Base-by-base conservation (phyloP, 2,888 invertebrate species). In the Hymenopus coronatus region DNA sequence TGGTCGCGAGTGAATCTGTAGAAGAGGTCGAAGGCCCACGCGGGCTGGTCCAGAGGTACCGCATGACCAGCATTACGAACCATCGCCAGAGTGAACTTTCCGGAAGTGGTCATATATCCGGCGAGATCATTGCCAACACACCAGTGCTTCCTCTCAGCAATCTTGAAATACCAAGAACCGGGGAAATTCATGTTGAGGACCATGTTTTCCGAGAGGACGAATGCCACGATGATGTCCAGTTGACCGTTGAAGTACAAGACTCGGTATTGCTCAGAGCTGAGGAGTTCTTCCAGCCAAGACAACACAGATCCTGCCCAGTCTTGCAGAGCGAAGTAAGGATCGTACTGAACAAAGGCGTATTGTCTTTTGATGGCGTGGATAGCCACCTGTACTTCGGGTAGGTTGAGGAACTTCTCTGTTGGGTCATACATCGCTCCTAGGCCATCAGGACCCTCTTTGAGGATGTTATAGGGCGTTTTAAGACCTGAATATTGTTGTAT, bases 221-320 rank as follows among this genome's bases (percentile, higher is more conserved):
- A 95, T 0, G 96, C 96, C n/a, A 96, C 95, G 85, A 96, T 96
- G 90, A 96, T 94, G 92, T 96, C 96, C 91, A 94, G 92, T 90
- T 93, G 90, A 89, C 92, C 92, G 90, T 93, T 93, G 91, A 92
- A 93, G 90, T 92, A 92, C 85, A 91, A 91, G 40, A 91, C 91
- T 28, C 89, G 54, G 46, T 92, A 91, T 4, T 6, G 4, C 25
- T 20, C 54, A 70, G 20, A 20, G 20, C 20, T 4, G 20, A 70
- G 54, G 6, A 70, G 20, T 20, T 70, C 54, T 20, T 70, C 54
- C 54, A 70, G 25, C 20, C 1, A 70, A 15, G 54, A 8, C 54
- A 70, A 25, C 8, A 20, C 20, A 20, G 54, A 70, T 20, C 54
- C 54, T 70, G 54, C 54, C 54, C 54, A 70, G 25, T 70, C 54